Conservation (phyloP, 37 sponge, comb jelly and placozoan genomes). For the Eunapius fragilis region DNA sequence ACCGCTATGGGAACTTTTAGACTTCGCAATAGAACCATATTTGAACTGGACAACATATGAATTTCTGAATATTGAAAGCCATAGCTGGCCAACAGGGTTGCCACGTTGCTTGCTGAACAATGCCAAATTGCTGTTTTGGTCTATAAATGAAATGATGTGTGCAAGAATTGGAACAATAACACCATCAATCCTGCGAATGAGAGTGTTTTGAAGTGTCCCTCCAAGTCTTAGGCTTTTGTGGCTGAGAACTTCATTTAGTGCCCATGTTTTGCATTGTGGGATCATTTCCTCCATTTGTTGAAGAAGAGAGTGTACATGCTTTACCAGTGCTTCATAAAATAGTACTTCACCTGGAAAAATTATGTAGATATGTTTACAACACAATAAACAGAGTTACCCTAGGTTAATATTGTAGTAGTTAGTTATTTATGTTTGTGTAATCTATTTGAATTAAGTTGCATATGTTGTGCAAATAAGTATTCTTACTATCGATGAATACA, state of each 20-base stretch:
- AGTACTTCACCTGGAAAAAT: slow-evolving; percentile 10
- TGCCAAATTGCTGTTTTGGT: slow-evolving; percentile 61
- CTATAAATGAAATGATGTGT: slow-evolving; percentile 58
- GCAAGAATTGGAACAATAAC: slow-evolving; percentile 60
- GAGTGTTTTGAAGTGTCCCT: slow-evolving; percentile 68
- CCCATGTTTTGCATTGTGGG: slow-evolving; percentile 43
- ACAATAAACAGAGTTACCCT: too few species aligned
- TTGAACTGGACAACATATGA: slow-evolving; percentile 12
- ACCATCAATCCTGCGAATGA: slow-evolving; percentile 61
- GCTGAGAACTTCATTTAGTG: slow-evolving; percentile 55
- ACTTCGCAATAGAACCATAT: not conserved
- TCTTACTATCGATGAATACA: too few species aligned
- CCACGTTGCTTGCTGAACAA: not conserved
- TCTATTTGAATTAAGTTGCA: not conserved
- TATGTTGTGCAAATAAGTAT: too few species aligned
- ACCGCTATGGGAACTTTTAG: not conserved
- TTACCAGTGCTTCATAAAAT: slow-evolving; percentile 66
- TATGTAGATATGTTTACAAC: not conserved
- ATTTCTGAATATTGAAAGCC: slow-evolving; percentile 47
- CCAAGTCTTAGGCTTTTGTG: slow-evolving; percentile 57
- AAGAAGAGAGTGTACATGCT: slow-evolving; percentile 33
- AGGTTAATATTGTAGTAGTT: too few species aligned
- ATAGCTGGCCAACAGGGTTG: slow-evolving; percentile 40
- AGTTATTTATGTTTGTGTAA: too few species aligned
- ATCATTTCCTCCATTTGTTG: slow-evolving; percentile 46